phyloP scores from a whole-genome alignment of 23 tunicate genomes.

The Styela clava region DNA sequence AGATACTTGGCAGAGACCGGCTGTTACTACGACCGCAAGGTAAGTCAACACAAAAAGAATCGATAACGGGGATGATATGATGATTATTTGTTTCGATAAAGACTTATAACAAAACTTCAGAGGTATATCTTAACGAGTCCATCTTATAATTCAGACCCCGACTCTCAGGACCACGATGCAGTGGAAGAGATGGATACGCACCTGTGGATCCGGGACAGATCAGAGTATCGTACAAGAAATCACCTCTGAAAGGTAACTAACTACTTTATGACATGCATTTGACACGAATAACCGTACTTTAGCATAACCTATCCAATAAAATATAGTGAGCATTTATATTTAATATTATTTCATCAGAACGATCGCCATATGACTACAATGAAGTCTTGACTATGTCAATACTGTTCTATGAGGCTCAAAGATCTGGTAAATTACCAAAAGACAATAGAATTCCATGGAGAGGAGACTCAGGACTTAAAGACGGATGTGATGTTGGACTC shows the following conservation, averaged over 20 bases:
- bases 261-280: too few species aligned
- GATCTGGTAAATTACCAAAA: conserved; percentile 82
- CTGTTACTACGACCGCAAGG: conserved; percentile 22
- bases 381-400: conserved; percentile 76
- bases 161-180: conserved; percentile 41
- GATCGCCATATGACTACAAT: conserved; percentile 73
- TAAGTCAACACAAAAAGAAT: too few species aligned
- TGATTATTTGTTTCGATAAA: too few species aligned
- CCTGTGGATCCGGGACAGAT: conserved; percentile 59
- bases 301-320: too few species aligned
- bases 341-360: conserved; percentile 12
- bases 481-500: conserved; percentile 87
- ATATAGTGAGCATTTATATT: too few species aligned
- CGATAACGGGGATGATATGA: too few species aligned
- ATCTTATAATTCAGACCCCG: conserved; percentile 19
- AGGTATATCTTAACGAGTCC: too few species aligned
- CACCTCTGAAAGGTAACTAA: conserved; percentile 77
- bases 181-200: conserved; percentile 32
- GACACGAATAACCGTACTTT: too few species aligned
- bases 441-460: conserved; percentile 93
- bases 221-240: conserved; percentile 34
- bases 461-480: conserved; percentile 94
- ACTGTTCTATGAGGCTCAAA: conserved; percentile 96
- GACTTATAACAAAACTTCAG: too few species aligned
- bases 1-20: conserved; percentile 8